These are phyloP conservation scores for Pyrocoelia pectoralis DNA, from an alignment of 2,888 invertebrate species.

Conservation along the genomic window DNA sequence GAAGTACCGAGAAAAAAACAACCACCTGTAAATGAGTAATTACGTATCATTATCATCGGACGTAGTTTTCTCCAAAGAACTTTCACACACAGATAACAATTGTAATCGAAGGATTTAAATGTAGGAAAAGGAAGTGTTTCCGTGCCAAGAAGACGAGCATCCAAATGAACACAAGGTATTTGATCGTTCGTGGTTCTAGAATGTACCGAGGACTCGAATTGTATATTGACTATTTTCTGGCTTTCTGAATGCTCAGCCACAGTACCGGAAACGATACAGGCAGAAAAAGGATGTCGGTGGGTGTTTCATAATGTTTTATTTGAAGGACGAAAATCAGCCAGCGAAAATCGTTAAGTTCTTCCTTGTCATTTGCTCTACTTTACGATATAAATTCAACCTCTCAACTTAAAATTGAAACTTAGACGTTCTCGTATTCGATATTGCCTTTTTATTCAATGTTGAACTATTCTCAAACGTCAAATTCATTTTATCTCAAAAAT, in stretches of 20 bases:
- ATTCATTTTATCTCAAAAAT: background rate
- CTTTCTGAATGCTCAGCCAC: conserved; percentile 42
- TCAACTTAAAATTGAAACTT: conserved; percentile 1
- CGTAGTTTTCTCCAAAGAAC: background rate
- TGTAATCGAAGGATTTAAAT: conserved; percentile 21
- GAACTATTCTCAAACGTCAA: background rate
- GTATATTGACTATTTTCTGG: conserved; percentile 49
- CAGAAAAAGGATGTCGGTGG: conserved; percentile 51
- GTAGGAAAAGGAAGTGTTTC: conserved; percentile 32
- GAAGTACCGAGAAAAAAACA: conserved; percentile 22
- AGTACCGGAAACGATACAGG: conserved; percentile 51
- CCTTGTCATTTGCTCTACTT: conserved; percentile 48
- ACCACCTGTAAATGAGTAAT: background rate
- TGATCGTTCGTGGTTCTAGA: conserved; percentile 43
- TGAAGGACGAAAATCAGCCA: conserved; percentile 51
- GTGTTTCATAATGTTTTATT: conserved; percentile 52
- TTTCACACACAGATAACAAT: conserved; percentile 10
- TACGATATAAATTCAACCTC: background rate
- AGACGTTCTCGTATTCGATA: background rate
- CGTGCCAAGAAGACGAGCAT: conserved; percentile 13
- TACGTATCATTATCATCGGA: background rate
- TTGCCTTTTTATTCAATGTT: background rate
- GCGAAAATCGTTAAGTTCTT: conserved; percentile 50
- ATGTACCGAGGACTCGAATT: conserved; percentile 45
- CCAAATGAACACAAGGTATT: conserved; percentile 35